Percentiles rank a stretch among this genome's conserved stretches.
Conservation (phyloP, 2,888 invertebrate genomes). For the Phyllotreta striolata region DNA sequence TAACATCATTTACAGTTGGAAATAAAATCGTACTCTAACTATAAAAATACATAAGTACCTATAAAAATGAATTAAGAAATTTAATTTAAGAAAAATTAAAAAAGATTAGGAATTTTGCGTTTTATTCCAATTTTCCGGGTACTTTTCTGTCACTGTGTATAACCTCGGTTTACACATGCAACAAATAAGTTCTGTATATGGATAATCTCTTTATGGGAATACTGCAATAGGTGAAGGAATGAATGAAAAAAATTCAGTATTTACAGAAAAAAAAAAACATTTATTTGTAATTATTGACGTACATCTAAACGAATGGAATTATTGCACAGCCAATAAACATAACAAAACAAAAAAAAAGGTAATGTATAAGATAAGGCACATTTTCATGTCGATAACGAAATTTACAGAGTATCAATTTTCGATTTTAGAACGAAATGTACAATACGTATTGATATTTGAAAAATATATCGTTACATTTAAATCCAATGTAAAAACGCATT, state of each 20-base stretch:
- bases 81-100: no score
- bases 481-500: neutral
- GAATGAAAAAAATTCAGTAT: neutral
- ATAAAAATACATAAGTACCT: no score
- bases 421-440: neutral
- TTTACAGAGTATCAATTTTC: slow-evolving; percentile 17
- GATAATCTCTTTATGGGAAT: neutral
- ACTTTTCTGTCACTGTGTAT: neutral
- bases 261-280: slow-evolving; percentile 3
- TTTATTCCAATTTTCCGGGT: neutral
- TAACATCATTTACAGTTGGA: no score
- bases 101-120: no score
- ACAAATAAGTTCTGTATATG: no score
- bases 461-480: slow-evolving; percentile 2
- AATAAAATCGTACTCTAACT: no score
- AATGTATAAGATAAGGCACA: slow-evolving; percentile 48
- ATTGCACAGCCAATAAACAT: slow-evolving; percentile 46
- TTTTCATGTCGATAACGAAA: slow-evolving; percentile 31
- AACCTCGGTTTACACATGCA: no score
- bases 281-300: slow-evolving; percentile 20
- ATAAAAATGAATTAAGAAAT: no score
- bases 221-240: neutral
- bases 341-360: slow-evolving; percentile 37
- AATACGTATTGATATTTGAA: neutral
- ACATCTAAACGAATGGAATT: slow-evolving; percentile 39